phyloP scores from a whole-genome alignment of 92 coral and sea anemone species.

The Parazoanthus atlanticus region DNA sequence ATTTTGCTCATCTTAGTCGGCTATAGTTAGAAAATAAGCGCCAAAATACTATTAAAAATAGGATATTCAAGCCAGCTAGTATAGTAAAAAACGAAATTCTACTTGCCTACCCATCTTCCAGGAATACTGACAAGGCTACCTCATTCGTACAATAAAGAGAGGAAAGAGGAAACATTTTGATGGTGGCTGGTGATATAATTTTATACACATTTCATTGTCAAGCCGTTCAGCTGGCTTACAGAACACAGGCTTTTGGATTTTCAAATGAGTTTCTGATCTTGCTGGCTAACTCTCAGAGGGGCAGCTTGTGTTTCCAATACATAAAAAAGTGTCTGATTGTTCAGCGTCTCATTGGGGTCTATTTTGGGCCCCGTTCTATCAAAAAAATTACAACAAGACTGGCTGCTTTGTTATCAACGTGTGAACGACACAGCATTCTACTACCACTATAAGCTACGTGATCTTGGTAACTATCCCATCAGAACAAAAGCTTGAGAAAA shows the following conservation, averaged over 20 bases:
- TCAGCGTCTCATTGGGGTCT: background rate
- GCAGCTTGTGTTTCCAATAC: background rate
- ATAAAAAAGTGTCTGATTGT: background rate
- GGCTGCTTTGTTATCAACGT: background rate
- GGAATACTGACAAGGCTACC: background rate
- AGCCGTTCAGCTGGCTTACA: too few relatives aligned
- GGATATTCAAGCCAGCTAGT: background rate
- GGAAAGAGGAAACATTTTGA: background rate
- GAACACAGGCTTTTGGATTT: too few relatives aligned
- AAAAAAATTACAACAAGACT: background rate
- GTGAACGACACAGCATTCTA: background rate
- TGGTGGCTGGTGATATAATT: background rate
- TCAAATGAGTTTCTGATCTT: background rate
- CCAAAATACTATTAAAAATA: background rate
- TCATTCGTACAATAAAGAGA: too few relatives aligned
- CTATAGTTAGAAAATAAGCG: background rate
- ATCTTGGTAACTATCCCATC: too few relatives aligned
- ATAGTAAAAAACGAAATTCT: background rate
- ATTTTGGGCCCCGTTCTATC: background rate
- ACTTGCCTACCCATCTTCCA: background rate
- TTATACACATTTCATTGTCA: too few relatives aligned
- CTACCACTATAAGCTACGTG: too few relatives aligned
- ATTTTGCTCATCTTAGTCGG: background rate
- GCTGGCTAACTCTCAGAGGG: background rate
- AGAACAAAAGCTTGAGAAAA: too few relatives aligned